These are phyloP conservation scores for Manis pentadactyla DNA, from an alignment of 2,797 vertebrate species.

Conservation along the genomic window DNA sequence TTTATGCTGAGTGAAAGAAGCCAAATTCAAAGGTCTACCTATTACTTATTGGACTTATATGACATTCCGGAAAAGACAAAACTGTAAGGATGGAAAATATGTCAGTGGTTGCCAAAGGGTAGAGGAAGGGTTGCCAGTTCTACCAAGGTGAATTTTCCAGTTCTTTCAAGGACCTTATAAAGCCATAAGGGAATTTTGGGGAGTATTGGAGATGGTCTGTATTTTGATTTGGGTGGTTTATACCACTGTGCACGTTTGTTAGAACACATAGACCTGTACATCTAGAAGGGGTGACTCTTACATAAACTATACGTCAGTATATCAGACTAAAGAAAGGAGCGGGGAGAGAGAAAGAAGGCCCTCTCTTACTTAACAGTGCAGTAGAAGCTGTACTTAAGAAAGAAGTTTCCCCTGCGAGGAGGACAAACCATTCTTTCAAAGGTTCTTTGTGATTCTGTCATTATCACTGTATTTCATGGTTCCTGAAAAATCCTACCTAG, in stretches of 20 bases:
- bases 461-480: neutral
- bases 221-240: slow-evolving; percentile 25
- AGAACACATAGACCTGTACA: neutral
- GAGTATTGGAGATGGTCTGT: neutral
- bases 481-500: neutral
- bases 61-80: neutral
- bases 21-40: neutral
- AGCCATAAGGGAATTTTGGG: neutral
- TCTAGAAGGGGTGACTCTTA: neutral
- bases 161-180: too few species aligned
- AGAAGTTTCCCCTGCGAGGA: neutral
- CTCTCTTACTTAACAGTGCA: neutral
- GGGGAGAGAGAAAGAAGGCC: neutral
- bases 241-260: neutral
- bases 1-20: neutral
- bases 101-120: neutral
- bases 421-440: neutral
- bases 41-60: neutral
- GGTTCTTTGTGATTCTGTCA: neutral
- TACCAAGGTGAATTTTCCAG: too few species aligned
- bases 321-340: neutral
- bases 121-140: too few species aligned
- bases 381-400: neutral
- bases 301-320: neutral
- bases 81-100: neutral